These are phyloP conservation scores for Heliornis fulica DNA, from an alignment of 2,113 vertebrate genomes.

Conservation along the genomic window DNA sequence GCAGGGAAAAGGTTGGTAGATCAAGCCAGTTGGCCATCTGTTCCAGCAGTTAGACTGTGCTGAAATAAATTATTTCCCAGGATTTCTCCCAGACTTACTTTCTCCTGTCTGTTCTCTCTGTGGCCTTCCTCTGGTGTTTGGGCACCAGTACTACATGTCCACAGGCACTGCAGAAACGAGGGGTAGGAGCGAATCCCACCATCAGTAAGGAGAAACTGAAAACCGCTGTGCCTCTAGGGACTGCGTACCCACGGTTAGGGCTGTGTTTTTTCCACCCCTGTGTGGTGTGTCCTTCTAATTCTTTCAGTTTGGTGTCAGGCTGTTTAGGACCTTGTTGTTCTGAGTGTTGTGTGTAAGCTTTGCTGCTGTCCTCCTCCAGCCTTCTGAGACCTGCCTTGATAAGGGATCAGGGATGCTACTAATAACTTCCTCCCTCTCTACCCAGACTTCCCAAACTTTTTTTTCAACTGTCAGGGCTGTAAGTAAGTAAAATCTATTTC, in stretches of 20 bases:
- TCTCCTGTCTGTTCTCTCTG: neutral
- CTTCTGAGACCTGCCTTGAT: neutral
- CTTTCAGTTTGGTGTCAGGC: neutral
- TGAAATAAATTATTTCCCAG: neutral
- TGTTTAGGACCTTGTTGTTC: neutral
- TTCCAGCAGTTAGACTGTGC: neutral
- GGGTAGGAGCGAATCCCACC: neutral
- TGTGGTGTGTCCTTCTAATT: neutral
- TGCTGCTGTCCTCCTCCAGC: neutral
- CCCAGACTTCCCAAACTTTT: neutral
- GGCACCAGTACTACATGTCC: neutral
- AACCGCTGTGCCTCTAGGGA: neutral
- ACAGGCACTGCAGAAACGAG: fast-evolving
- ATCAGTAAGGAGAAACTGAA: neutral
- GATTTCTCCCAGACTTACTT: neutral
- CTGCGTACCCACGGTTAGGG: no score
- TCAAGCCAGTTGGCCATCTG: neutral
- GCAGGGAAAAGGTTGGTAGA: neutral
- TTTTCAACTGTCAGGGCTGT: neutral
- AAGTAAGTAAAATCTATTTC: neutral
- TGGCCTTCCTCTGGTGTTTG: neutral
- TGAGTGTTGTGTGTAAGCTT: neutral
- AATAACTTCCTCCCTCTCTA: neutral
- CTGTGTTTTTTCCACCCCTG: neutral
- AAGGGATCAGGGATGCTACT: neutral